Base-by-base conservation (phyloP, 2,888 invertebrate genomes). In the Caenorhabditis japonica region DNA sequence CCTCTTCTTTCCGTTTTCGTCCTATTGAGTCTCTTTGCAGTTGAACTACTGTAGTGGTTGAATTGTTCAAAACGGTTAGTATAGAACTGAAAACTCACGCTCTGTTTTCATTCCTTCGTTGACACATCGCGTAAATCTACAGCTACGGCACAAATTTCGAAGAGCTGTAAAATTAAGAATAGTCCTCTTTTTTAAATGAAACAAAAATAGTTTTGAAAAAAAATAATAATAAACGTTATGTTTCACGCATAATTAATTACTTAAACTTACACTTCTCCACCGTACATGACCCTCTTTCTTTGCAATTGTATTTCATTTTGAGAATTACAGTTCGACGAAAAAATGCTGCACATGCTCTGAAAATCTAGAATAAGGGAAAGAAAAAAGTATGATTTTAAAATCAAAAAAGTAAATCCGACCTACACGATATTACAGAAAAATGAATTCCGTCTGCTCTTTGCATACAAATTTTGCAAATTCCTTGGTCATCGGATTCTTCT, bases 321-420 rank as follows among this genome's bases (percentile, higher is more conserved):
- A 84, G 39, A n/a, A 84, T 81, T 10, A 85, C 83, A n/a, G 85
- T 85, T 21, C 85, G 71, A 10, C 85, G 73, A 59, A 83, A 83
- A 58, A 83, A 83, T 8, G 83, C 84, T 3, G 83, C 84, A 61
- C 85, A 81, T 2, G 81, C 81, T 43, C 81, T 80, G 59, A 27
- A 69, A 59, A 36, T 21, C 27, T 13, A 23, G 33, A 33, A 23
- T 30, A 25, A 30, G 12, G n/a, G 5, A 51, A 15, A n/a, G n/a
- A n/a, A n/a, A n/a, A n/a, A n/a, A n/a, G n/a, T n/a, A n/a, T n/a
- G n/a, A n/a, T 30, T 30, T 30, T 30, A 10, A 30, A 5, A 5
- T 30, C 30, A 30, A 30, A 30, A 30, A 38, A 46, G 13, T 23
- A 23, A 34, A 8, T 23, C 5, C 27, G 47, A 73, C 73, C 73